Evolutionary conservation across 1,140 invertebrate genomes (phyloP), one percentile per base, ranked within the genome.

Genomic region (Semibalanus balanoides): DNA sequence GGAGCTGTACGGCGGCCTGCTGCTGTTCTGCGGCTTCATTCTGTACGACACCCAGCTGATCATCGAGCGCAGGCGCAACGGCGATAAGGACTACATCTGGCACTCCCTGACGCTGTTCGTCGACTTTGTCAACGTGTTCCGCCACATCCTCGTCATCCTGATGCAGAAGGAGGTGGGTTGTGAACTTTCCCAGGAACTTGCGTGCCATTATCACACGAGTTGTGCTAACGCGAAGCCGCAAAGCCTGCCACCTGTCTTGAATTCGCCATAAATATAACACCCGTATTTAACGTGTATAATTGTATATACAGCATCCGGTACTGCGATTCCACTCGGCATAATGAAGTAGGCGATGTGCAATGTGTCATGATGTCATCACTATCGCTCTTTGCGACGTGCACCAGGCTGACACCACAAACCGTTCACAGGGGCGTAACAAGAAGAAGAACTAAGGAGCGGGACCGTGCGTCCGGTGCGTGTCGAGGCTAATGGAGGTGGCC

Each of bases 11-110:
- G 81, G 94, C 74, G 95, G 95, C 75, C 86, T 98, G 27, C 85
- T 90, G 74, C 84, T 97, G 9, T 95, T 98, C 90, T 96, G 94
- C 83, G 94, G 90, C 73, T 98, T 98, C 84, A 89, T 99, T 30
- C 86, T 98, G 35, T 98, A 93, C 81, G 96, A 99, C 82, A 99
- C 96, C 19, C 96, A 98, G 84, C 85, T 95, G 74, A 98, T 99
- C 79, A 91, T 97, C 79, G 95, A 97, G 83, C 98, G 97, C 83
- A 88, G 90, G 79, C 88, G 93, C 75, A 87, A 88, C 82, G 96
- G 96, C 74, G 96, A 91, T 85, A 93, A 90, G 82, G 96, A 98
- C 84, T 97, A 94, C 82, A 91, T 98, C 75, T 88, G 89, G 83
- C 94, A 97, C 84, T 90, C 93, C 19, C 85, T 97, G 76, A 91